A percentile compares a stretch with the other conserved stretches of the same genome.
phyloP scores from a whole-genome alignment of 2,888 invertebrate genomes.

The Hoplodrina blanda region DNA sequence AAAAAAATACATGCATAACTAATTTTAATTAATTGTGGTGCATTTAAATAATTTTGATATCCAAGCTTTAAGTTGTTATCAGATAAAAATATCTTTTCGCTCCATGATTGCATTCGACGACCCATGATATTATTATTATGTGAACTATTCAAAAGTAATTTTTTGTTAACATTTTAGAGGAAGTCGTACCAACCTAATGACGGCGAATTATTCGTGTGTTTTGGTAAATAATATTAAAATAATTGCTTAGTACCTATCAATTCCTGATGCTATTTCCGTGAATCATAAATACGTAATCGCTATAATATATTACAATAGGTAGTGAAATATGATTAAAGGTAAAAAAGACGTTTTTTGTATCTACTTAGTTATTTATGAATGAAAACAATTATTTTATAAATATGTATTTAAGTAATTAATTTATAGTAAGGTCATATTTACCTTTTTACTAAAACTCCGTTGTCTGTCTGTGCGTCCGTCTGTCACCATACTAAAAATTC shows the following conservation, averaged over 20 bases:
- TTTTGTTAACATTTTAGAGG: constrained; percentile 36
- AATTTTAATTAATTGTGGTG: constrained; percentile 34
- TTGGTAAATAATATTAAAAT: constrained; percentile 26
- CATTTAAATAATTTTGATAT: constrained; percentile 44
- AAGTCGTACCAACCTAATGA: constrained; percentile 44
- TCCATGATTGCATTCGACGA: constrained; percentile 44
- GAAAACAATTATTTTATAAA: too few species aligned
- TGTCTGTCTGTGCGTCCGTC: too few species aligned
- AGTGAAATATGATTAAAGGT: too few species aligned
- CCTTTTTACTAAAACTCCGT: too few species aligned
- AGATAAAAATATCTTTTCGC: constrained; percentile 56
- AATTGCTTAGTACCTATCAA: constrained; percentile 33
- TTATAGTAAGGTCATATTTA: too few species aligned
- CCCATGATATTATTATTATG: constrained; percentile 41
- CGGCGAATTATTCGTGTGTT: constrained; percentile 21
- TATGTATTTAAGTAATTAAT: too few species aligned
- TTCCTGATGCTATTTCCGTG: constrained; percentile 22
- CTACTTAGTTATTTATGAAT: too few species aligned
- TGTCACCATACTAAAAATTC: too few species aligned
- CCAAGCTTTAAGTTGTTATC: constrained; percentile 42
- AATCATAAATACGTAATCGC: background rate
- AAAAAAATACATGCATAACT: constrained; percentile 17
- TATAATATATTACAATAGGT: too few species aligned
- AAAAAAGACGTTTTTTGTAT: too few species aligned
- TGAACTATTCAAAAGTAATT: constrained; percentile 48